Base-by-base conservation (phyloP, 2,113 vertebrate species). In the Cyanoderma ruficeps region DNA sequence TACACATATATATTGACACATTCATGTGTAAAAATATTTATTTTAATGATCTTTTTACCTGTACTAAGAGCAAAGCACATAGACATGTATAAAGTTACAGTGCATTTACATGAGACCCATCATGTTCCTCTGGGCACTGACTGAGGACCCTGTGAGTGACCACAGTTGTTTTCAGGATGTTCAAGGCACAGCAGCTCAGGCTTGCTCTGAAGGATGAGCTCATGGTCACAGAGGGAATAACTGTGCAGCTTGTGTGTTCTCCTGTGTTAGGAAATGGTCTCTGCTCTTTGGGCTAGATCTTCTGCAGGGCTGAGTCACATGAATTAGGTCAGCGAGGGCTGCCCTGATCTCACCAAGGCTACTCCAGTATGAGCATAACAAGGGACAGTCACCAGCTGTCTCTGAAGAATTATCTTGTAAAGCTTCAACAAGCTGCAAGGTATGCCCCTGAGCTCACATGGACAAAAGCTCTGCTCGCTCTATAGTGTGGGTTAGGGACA, bases 1-100 rank as follows among this genome's bases (percentile, higher is more conserved):
- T 50, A 60, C 39, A 80, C 79, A 91, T 47, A 77, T 69, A 55
- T 88, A 72, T 61, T 74, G 70, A 76, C 56, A 81, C n/a, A 90
- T 80, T 81, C 27, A 67, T 67, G 47, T 59, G n/a, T 80, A 52
- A 35, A 68, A 84, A 44, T 77, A 67, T 41, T 81, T 79, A 27
- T 68, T 83, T 91, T 47, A 55, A 70, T 52, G 11, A 59, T 63
- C 22, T 85, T 68, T 68, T 82, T 56, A 87, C 42, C 13, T 64
- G 2, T 82, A 14, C 11, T 67, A n/a, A 70, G 78, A 74, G 37
- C 35, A 59, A 50, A 93, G 57, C 8, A 19, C 80, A 13, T 41
- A 28, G 53, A 22, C 11, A 42, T 28, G 21, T 57, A 41, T n/a
- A 27, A 33, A 80, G 30, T 35, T 76, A 17, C 25, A 16, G 13